Evolutionary conservation across 53 echinoderm and acorn worm species (phyloP).

Genomic region (Apostichopus leukothele): DNA sequence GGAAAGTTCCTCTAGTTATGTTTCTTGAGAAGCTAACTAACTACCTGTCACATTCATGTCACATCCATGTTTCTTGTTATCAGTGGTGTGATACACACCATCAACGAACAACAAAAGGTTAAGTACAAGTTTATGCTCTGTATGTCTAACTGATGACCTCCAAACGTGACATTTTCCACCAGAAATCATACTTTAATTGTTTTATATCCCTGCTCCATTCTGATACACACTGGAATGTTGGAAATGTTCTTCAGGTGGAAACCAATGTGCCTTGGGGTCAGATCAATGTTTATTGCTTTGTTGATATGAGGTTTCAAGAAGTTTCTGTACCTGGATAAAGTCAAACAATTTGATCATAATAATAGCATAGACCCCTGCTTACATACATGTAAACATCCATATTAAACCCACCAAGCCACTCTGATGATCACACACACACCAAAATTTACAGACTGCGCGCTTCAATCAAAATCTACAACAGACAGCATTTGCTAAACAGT

Average conservation of each 20-base stretch:
- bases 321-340: slow-evolving; percentile 5
- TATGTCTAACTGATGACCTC: background rate
- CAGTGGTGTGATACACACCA: background rate
- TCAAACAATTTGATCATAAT: background rate
- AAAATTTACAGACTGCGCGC: too few relatives aligned
- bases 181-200: background rate
- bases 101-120: background rate
- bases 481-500: too few relatives aligned
- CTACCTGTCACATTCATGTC: slow-evolving; percentile 1
- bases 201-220: background rate
- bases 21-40: background rate
- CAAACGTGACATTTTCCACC: slow-evolving; percentile 10
- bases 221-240: background rate
- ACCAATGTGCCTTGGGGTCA: background rate
- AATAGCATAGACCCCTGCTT: too few relatives aligned
- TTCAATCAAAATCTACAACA: too few relatives aligned
- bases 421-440: too few relatives aligned
- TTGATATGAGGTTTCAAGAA: background rate
- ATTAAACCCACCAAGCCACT: too few relatives aligned
- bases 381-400: too few relatives aligned
- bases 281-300: slow-evolving; percentile 36
- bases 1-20: too few relatives aligned
- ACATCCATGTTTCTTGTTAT: background rate
- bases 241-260: background rate
- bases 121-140: background rate